phyloP scores from a whole-genome alignment of 2,113 vertebrate genomes.

The Rhodinocichla rosea region DNA sequence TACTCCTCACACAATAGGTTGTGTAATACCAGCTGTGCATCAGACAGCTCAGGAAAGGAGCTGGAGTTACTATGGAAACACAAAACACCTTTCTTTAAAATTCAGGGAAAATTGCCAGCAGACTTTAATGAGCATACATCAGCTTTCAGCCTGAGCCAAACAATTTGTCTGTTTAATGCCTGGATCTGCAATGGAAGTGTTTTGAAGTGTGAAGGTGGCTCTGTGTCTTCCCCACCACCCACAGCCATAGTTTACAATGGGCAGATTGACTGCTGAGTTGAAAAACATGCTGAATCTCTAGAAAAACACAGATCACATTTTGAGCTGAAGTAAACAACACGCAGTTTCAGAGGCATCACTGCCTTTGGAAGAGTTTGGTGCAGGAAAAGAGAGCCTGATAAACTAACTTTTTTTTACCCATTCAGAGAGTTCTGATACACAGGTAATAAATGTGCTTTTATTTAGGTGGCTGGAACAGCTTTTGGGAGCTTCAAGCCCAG shows the following conservation, averaged over 20 bases:
- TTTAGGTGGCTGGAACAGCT: background rate
- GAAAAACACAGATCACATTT: background rate
- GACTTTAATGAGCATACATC: background rate
- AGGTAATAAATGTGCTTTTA: background rate
- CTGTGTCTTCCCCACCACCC: background rate
- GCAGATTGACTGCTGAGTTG: background rate
- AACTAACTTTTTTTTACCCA: background rate
- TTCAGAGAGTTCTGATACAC: background rate
- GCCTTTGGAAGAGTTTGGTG: background rate
- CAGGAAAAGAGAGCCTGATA: background rate
- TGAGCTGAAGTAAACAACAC: background rate
- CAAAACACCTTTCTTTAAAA: conserved; percentile 3
- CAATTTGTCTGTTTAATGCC: background rate
- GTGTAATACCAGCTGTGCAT: background rate
- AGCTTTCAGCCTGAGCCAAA: background rate
- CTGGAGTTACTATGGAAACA: conserved; percentile 22
- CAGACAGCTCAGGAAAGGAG: background rate
- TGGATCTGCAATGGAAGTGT: background rate
- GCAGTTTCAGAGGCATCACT: background rate
- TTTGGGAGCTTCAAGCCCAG: background rate
- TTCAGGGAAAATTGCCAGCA: background rate
- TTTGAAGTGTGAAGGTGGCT: conserved; percentile 27
- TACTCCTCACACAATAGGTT: background rate
- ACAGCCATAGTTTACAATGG: background rate
- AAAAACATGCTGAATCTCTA: conserved; percentile 13